Conservation (phyloP, 2,797 vertebrate genomes). For the Toxotes lorentzi region DNA sequence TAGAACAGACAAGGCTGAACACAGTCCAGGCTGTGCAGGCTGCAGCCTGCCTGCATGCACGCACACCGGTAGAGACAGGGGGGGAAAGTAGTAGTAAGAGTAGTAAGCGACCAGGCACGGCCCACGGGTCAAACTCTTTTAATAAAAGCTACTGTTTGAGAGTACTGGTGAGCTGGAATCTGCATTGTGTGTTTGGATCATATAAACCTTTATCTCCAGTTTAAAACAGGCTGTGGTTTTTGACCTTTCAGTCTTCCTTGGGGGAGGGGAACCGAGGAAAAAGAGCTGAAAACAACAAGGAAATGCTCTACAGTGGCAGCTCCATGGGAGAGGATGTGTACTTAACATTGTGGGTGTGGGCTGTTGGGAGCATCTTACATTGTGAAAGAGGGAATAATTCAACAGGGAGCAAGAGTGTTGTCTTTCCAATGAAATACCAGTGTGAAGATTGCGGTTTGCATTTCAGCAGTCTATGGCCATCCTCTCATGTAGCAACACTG, state of each 20-base stretch:
- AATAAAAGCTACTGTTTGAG: background rate
- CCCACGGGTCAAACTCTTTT: conserved; percentile 15
- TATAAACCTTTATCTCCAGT: conserved; percentile 31
- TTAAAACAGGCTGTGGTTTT: conserved; percentile 28
- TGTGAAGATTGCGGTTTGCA: conserved; percentile 19
- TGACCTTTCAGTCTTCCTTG: conserved; percentile 51
- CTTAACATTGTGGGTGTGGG: conserved; percentile 33
- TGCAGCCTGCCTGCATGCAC: conserved; percentile 59
- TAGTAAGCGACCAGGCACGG: background rate
- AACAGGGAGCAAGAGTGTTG: conserved; percentile 11
- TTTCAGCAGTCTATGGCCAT: conserved; percentile 10
- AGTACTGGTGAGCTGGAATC: conserved; percentile 6
- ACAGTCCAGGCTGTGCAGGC: conserved; percentile 53
- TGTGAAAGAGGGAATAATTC: conserved; percentile 48
- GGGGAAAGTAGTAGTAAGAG: conserved; percentile 17
- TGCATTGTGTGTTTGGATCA: background rate
- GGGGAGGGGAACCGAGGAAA: conserved; percentile 34
- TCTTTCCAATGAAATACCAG: conserved; percentile 24
- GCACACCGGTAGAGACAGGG: background rate
- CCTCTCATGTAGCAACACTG: conserved; percentile 36
- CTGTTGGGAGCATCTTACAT: conserved; percentile 28
- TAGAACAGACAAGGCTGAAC: conserved; percentile 56
- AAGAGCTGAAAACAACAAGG: conserved; percentile 46
- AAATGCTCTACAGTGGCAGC: conserved; percentile 32
- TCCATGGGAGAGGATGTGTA: conserved; percentile 19